Percentiles rank a stretch among this genome's conserved stretches.
Evolutionary conservation across 2,797 vertebrate genomes (phyloP).

Genomic region (Crenichthys baileyi): DNA sequence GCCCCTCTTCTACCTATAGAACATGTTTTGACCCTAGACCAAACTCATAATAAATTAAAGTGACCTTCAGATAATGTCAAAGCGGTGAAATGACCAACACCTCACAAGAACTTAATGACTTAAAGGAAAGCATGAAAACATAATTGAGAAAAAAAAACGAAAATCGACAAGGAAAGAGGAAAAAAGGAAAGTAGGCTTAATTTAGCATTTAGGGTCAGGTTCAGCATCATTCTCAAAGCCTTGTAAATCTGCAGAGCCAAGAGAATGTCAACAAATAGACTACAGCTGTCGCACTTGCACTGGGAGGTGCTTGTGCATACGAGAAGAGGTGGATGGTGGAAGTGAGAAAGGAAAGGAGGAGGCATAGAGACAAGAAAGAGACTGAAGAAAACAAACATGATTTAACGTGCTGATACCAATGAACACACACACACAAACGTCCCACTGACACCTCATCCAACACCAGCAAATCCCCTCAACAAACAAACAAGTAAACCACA

Average conservation of each 20-base stretch:
- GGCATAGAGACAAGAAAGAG: constrained; percentile 6
- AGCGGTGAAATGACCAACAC: not conserved
- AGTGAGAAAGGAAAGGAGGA: constrained; percentile 7
- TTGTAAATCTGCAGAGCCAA: constrained; percentile 59
- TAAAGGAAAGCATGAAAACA: not conserved
- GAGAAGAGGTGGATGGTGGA: not conserved
- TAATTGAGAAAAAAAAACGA: not conserved
- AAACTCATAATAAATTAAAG: not conserved
- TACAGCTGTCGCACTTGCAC: constrained; percentile 68
- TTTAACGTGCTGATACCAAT: constrained; percentile 25
- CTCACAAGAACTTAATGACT: not conserved
- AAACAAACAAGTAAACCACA: constrained; percentile 62
- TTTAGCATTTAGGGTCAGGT: constrained; percentile 63
- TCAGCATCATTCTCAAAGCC: constrained; percentile 60
- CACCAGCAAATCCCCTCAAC: constrained; percentile 61
- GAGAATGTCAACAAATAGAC: constrained; percentile 74
- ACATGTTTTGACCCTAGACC: not conserved
- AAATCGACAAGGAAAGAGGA: not conserved
- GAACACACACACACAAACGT: constrained; percentile 14
- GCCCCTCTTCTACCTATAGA: not conserved
- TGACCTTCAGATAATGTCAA: not conserved
- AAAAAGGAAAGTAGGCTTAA: constrained; percentile 34
- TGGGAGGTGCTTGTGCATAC: constrained; percentile 30
- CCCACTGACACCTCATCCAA: constrained; percentile 34
- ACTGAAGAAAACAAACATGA: constrained; percentile 32